These are phyloP conservation scores for Athrips mouffetella DNA, from an alignment of 2,888 invertebrate species.

Conservation along the genomic window DNA sequence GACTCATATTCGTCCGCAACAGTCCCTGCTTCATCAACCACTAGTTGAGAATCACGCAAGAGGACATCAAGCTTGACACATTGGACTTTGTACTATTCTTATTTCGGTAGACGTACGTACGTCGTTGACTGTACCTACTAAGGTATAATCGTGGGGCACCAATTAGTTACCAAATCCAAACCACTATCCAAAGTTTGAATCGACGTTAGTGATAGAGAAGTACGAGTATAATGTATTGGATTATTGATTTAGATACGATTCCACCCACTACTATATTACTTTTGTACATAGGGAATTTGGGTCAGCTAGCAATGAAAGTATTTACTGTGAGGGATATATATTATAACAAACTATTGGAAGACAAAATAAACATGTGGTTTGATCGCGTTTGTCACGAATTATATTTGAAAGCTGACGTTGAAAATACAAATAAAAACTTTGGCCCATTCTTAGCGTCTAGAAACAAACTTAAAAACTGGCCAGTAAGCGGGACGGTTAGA, in stretches of 20 bases:
- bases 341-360: too few species aligned
- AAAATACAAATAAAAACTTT: not conserved
- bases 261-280: not conserved
- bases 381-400: not conserved
- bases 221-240: conserved; percentile 21
- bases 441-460: not conserved
- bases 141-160: too few species aligned
- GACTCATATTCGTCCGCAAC: too few species aligned
- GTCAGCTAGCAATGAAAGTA: not conserved
- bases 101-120: too few species aligned
- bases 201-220: conserved; percentile 18
- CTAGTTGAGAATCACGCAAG: too few species aligned
- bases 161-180: conserved; percentile 1
- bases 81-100: too few species aligned
- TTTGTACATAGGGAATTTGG: not conserved
- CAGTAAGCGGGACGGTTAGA: not conserved
- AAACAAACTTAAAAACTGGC: not conserved
- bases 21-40: too few species aligned
- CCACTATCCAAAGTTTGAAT: conserved; percentile 18
- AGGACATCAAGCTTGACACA: too few species aligned
- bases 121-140: too few species aligned
- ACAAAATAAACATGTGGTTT: too few species aligned
- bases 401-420: not conserved
- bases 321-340: not conserved
- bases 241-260: conserved; percentile 17